phyloP scores from a whole-genome alignment of 2,113 vertebrate genomes.

The Chaetodon auriga region DNA sequence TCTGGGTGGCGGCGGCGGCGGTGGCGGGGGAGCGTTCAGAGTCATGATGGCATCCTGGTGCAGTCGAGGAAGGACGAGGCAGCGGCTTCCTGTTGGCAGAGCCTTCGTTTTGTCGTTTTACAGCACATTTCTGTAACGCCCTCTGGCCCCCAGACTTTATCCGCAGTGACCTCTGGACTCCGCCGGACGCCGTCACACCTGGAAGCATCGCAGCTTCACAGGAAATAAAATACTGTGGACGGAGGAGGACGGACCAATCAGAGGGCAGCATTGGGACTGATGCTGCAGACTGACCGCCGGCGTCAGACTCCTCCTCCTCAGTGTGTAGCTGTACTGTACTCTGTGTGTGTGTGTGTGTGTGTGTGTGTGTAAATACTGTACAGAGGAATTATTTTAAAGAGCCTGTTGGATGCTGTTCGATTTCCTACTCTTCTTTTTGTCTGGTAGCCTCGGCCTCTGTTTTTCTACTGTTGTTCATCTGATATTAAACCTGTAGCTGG shows the following conservation, averaged over 20 bases:
- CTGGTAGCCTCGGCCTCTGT: slow-evolving; percentile 78
- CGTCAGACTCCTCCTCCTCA: slow-evolving; percentile 49
- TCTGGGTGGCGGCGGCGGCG: not conserved
- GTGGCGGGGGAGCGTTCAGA: not conserved
- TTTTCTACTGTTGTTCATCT: slow-evolving; percentile 85
- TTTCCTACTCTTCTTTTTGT: slow-evolving; percentile 77
- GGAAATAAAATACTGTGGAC: slow-evolving; percentile 49
- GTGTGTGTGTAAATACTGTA: slow-evolving; percentile 95
- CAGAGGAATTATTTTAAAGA: slow-evolving; percentile 95
- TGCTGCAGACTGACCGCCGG: slow-evolving; percentile 16
- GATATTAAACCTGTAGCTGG: slow-evolving; percentile 84
- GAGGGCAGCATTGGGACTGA: slow-evolving; percentile 29
- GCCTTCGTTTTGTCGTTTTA: not conserved
- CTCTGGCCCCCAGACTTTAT: slow-evolving; percentile 6
- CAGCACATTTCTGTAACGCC: not conserved
- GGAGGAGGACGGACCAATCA: slow-evolving; percentile 63
- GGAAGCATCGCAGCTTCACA: slow-evolving; percentile 18
- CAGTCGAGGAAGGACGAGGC: not conserved
- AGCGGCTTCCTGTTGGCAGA: not conserved
- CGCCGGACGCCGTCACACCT: slow-evolving; percentile 18
- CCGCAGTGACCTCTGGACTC: slow-evolving; percentile 34
- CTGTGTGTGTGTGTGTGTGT: slow-evolving; percentile 53
- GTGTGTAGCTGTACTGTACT: slow-evolving; percentile 69
- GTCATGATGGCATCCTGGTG: not conserved
- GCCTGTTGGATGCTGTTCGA: slow-evolving; percentile 82